Evolutionary conservation across 2,113 vertebrate species (phyloP), one percentile per base, ranked within the genome.

Genomic region (Athene cunicularia): DNA sequence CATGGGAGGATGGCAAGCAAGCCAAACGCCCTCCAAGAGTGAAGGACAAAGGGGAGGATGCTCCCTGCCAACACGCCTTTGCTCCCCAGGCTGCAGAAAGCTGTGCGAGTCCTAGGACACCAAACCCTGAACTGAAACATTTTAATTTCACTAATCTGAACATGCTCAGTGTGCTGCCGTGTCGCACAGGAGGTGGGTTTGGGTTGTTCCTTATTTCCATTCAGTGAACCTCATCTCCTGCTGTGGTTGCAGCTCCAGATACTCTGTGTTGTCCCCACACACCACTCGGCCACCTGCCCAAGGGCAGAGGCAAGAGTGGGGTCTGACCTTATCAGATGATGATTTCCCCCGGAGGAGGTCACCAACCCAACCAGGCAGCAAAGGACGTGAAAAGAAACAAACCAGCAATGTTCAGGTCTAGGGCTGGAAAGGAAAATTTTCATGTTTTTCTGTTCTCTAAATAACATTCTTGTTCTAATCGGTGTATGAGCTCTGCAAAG

Each of bases 121-220:
- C 68, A 41, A 39, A 68, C 11, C 27, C 32, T 26, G 12, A 41
- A 8, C 11, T 3, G 22, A 62, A 43, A 50, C 5, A 0, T 55
- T 55, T 39, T 33, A 8, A n/a, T 43, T 62, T 28, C 52, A 35
- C 8, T 30, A 12, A 17, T 13, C n/a, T 32, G 37, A 52, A 43
- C 1, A 4, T 41, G 17, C 11, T n/a, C 10, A 12, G 35, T 1
- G 15, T 21, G 56, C 43, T 30, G 32, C 68, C 1, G 5, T 12
- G 12, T 13, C 4, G 7, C 8, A 8, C 26, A 32, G 62, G 33
- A 35, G 37, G 14, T n/a, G 39, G 32, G 7, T 11, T 35, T 26
- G 68, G 14, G 20, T 24, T 12, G 16, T 33, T 72, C 23, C 50
- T 23, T 45, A 12, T 37, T 73, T 39, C 52, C 33, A 12, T 52